Conservation (phyloP, 2,888 invertebrate genomes). For the Adelognathus sp. region DNA sequence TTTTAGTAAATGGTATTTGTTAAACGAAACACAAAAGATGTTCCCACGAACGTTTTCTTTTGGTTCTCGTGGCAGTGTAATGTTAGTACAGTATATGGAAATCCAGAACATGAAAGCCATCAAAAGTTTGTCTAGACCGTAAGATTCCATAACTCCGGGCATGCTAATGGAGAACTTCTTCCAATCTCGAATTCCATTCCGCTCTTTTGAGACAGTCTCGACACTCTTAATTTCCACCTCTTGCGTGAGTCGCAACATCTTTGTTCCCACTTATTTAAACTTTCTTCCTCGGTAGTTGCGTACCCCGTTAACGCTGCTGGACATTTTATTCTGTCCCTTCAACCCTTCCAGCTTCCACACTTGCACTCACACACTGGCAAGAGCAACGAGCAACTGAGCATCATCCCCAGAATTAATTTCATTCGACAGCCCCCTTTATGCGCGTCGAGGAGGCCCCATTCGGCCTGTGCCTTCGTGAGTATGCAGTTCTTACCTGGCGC, state of each 20-base stretch:
- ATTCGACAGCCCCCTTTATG: conserved; percentile 76
- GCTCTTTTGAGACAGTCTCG: not conserved
- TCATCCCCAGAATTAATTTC: conserved; percentile 76
- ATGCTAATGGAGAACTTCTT: not conserved
- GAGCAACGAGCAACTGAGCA: conserved; percentile 66
- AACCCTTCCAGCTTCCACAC: conserved; percentile 2
- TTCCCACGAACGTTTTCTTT: no score
- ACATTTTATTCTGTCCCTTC: conserved; percentile 7
- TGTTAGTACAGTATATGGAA: no score
- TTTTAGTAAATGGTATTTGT: no score
- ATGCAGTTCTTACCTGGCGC: conserved; percentile 54
- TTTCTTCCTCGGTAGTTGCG: not conserved
- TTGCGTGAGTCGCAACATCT: not conserved
- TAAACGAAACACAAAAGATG: no score
- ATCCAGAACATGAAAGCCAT: no score
- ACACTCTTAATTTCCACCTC: not conserved
- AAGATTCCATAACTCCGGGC: not conserved
- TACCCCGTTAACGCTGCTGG: not conserved
- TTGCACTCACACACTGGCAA: not conserved
- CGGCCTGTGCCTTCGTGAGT: conserved; percentile 2
- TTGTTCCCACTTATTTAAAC: conserved; percentile 3
- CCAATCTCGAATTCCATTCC: not conserved
- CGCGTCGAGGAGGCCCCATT: conserved; percentile 27
- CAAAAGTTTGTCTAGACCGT: not conserved
- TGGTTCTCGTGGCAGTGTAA: no score